phyloP scores from a whole-genome alignment of 2,113 vertebrate genomes.

The Ctenomys sociabilis region DNA sequence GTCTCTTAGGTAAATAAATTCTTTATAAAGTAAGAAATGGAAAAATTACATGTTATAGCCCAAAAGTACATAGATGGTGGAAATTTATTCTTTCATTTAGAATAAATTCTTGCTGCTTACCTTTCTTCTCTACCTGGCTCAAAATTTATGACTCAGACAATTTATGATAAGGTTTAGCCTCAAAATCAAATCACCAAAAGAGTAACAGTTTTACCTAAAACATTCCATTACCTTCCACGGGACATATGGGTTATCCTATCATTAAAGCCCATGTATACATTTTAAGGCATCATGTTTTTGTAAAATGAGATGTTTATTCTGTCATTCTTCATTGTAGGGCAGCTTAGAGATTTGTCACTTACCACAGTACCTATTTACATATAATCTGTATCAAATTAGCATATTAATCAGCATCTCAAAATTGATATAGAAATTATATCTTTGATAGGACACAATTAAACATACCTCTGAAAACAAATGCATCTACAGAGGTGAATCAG shows the following conservation, averaged over 20 bases:
- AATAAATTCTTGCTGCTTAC: slow-evolving; percentile 29
- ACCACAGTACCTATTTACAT: not conserved
- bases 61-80: not conserved
- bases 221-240: slow-evolving; percentile 43
- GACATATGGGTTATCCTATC: not conserved
- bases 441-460: slow-evolving; percentile 47
- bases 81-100: slow-evolving; percentile 23
- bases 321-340: slow-evolving; percentile 28
- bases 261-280: slow-evolving; percentile 28
- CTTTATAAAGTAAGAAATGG: not conserved
- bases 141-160: slow-evolving; percentile 35
- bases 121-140: not conserved
- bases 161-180: slow-evolving; percentile 42
- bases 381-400: slow-evolving; percentile 59
- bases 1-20: slow-evolving; percentile 8
- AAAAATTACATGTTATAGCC: not conserved
- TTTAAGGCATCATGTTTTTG: slow-evolving; percentile 51
- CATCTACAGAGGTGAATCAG: not conserved
- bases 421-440: slow-evolving; percentile 52
- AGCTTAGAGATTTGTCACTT: slow-evolving; percentile 57
- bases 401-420: not conserved
- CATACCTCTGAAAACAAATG: not conserved
- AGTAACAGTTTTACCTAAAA: slow-evolving; percentile 53
- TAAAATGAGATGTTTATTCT: slow-evolving; percentile 62
- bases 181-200: slow-evolving; percentile 2